phyloP scores from a whole-genome alignment of 2,113 vertebrate species.

The Sclerurus mexicanus region DNA sequence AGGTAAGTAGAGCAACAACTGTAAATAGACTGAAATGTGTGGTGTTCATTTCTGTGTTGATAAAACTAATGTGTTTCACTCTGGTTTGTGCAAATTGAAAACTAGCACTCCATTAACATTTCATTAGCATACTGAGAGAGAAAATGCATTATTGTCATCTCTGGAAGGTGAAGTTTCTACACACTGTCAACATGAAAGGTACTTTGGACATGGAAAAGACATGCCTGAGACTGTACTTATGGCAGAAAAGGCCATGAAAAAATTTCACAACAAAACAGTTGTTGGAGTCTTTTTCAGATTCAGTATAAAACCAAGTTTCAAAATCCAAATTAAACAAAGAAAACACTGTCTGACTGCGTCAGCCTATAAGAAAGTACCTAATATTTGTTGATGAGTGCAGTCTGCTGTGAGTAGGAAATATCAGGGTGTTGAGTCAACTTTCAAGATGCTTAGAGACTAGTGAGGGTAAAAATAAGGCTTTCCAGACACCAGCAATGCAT shows the following conservation, averaged over 20 bases:
- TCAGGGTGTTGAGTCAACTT: background rate
- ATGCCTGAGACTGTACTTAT: background rate
- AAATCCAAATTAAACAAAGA: background rate
- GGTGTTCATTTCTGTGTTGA: background rate
- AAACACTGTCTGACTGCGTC: background rate
- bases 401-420: constrained; percentile 7
- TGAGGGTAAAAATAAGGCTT: background rate
- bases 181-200: background rate
- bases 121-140: background rate
- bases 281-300: background rate
- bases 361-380: background rate
- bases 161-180: background rate
- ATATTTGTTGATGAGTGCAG: constrained; percentile 2
- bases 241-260: background rate
- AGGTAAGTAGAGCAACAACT: background rate
- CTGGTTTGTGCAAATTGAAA: background rate
- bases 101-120: background rate
- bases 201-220: background rate
- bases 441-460: background rate
- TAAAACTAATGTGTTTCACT: background rate
- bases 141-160: background rate
- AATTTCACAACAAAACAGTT: background rate
- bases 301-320: background rate
- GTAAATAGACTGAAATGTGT: background rate
- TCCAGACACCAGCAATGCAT: background rate